A percentile compares a stretch with the other conserved stretches of the same genome.
phyloP scores from a whole-genome alignment of 2,113 vertebrate genomes.

The Corvus moneduloides region DNA sequence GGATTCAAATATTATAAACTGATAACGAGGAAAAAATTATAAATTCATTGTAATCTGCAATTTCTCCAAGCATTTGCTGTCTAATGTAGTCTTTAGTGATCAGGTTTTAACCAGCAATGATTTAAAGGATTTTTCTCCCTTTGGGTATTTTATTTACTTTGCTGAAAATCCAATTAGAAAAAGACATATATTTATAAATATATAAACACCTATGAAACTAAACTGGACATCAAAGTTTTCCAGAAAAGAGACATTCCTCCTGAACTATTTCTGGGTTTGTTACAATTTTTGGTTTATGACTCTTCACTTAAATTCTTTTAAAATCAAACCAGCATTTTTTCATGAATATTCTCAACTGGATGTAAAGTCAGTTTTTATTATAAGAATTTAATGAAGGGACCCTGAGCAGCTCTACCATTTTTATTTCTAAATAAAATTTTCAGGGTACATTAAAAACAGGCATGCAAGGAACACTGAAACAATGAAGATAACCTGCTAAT shows the following conservation, averaged over 20 bases:
- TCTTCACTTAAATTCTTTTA: neutral
- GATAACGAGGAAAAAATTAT: neutral
- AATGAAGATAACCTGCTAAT: neutral
- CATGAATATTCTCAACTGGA: neutral
- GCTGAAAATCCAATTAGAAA: neutral
- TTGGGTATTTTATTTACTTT: neutral
- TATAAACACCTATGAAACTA: neutral
- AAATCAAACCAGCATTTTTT: neutral
- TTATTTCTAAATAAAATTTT: neutral
- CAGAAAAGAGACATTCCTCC: neutral
- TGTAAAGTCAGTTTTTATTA: neutral
- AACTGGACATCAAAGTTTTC: neutral
- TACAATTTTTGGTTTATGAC: neutral
- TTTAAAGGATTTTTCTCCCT: neutral
- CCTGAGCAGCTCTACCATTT: neutral
- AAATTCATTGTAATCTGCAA: neutral
- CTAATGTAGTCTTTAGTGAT: neutral
- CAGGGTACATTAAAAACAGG: neutral
- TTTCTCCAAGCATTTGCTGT: neutral
- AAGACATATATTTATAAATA: neutral
- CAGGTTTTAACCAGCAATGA: neutral
- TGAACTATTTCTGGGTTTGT: neutral
- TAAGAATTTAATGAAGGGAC: neutral
- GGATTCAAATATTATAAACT: neutral
- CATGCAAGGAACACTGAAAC: neutral